A percentile compares a stretch with the other conserved stretches of the same genome.
phyloP scores from a whole-genome alignment of 2,797 vertebrate genomes.

The Streptopelia turtur region DNA sequence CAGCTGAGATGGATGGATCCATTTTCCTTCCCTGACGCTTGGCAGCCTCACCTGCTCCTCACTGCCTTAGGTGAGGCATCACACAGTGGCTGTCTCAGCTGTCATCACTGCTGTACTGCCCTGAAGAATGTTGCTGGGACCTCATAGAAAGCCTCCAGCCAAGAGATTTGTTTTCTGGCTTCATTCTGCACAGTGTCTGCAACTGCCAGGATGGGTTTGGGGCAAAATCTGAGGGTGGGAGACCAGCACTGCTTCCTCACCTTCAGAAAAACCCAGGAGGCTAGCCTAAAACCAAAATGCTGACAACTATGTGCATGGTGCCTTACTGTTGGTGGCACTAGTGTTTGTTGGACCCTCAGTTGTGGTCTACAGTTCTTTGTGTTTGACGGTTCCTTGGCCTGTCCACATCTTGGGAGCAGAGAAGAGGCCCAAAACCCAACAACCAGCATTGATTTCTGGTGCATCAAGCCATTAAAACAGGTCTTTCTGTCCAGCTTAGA shows the following conservation, averaged over 20 bases:
- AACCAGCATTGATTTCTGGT: background rate
- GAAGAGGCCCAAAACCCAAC: background rate
- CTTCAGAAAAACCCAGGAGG: background rate
- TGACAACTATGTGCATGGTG: background rate
- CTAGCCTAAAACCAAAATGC: background rate
- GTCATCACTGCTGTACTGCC: background rate
- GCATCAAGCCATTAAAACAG: background rate
- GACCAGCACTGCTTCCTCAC: background rate
- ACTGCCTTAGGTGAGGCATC: background rate
- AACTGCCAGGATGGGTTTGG: background rate
- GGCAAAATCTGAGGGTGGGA: background rate
- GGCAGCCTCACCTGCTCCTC: accelerated
- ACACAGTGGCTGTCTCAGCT: accelerated
- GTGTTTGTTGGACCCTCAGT: background rate
- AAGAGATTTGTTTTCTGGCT: background rate
- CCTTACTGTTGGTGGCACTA: background rate
- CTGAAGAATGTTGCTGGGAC: background rate
- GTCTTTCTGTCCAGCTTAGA: background rate
- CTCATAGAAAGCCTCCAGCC: background rate
- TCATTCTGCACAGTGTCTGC: background rate
- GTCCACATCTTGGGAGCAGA: background rate
- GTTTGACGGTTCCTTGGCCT: background rate
- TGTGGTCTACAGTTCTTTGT: background rate
- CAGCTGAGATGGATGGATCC: background rate
- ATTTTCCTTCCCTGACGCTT: accelerated